A percentile compares a stretch with the other conserved stretches of the same genome.
These are phyloP conservation scores for Grus americana DNA, from an alignment of 2,113 vertebrate genomes.

Conservation along the genomic window DNA sequence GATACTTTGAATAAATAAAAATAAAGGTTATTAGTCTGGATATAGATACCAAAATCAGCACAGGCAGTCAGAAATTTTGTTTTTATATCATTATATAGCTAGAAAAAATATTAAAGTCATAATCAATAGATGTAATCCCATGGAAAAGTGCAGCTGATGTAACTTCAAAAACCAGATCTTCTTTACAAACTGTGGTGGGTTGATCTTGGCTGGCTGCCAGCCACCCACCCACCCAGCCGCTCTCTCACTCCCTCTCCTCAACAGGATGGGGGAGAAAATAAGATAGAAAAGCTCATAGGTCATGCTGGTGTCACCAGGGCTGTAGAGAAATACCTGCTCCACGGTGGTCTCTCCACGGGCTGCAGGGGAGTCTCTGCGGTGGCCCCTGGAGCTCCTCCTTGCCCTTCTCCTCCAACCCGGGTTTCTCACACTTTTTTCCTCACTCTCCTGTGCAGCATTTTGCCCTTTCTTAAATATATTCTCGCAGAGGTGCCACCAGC, in stretches of 20 bases:
- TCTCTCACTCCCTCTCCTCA: neutral
- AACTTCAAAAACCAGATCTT: neutral
- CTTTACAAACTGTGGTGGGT: neutral
- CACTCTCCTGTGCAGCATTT: fast-evolving
- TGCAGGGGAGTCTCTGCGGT: neutral
- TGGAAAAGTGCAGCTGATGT: neutral
- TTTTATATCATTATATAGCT: slow-evolving; percentile 10
- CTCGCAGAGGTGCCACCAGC: neutral
- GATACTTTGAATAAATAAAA: slow-evolving; percentile 6
- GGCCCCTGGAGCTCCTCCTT: neutral
- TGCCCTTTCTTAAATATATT: neutral
- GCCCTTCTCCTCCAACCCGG: neutral
- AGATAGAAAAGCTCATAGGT: neutral
- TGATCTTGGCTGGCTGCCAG: neutral
- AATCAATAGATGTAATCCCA: neutral
- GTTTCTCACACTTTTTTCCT: neutral
- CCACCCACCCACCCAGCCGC: fast-evolving
- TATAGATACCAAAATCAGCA: slow-evolving; percentile 6
- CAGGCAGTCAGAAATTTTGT: neutral
- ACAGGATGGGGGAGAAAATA: neutral
- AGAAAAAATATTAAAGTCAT: neutral
- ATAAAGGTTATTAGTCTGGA: slow-evolving; percentile 6
- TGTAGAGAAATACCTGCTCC: neutral
- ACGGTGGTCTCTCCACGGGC: fast-evolving
- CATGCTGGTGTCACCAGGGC: neutral